Percentiles rank a stretch among this genome's conserved stretches.
phyloP scores from a whole-genome alignment of 2,797 vertebrate genomes.

The Botia kubotai region DNA sequence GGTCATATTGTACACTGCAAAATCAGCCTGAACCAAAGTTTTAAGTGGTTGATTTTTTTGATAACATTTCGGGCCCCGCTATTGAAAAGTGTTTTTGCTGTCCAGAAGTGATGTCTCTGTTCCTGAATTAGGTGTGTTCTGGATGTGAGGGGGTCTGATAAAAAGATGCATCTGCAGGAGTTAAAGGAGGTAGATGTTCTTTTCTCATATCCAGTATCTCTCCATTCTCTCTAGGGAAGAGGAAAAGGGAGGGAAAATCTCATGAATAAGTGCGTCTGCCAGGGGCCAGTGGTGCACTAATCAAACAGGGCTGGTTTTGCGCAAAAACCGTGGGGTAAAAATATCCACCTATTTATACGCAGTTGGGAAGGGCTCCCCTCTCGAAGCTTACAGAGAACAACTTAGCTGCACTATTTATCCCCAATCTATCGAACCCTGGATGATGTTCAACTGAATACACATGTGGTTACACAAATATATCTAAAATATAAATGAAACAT shows the following conservation, averaged over 20 bases:
- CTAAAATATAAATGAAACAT: too few relatives aligned
- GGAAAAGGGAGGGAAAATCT: constrained; percentile 32
- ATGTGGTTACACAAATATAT: not conserved
- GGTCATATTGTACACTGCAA: too few relatives aligned
- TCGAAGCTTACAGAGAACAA: constrained; percentile 39
- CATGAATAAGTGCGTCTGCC: constrained; percentile 64
- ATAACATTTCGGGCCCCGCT: too few relatives aligned
- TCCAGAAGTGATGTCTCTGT: too few relatives aligned
- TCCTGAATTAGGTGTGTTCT: not conserved
- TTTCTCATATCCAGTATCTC: constrained; percentile 25
- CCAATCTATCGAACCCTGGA: not conserved
- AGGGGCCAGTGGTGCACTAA: constrained; percentile 78
- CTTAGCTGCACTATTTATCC: not conserved
- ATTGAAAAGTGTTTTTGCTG: too few relatives aligned
- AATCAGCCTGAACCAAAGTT: too few relatives aligned
- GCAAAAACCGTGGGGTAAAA: constrained; percentile 79
- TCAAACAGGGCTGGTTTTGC: constrained; percentile 82
- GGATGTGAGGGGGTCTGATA: constrained; percentile 11
- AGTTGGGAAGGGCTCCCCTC: constrained; percentile 47
- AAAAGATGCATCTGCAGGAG: constrained; percentile 4
- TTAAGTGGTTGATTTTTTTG: too few relatives aligned
- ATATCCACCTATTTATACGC: constrained; percentile 80
- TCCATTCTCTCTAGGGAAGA: constrained; percentile 31
- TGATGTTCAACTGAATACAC: not conserved
- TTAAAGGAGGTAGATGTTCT: constrained; percentile 25